Base-by-base conservation (phyloP, 2,113 vertebrate species). In the Falco punctatus region DNA sequence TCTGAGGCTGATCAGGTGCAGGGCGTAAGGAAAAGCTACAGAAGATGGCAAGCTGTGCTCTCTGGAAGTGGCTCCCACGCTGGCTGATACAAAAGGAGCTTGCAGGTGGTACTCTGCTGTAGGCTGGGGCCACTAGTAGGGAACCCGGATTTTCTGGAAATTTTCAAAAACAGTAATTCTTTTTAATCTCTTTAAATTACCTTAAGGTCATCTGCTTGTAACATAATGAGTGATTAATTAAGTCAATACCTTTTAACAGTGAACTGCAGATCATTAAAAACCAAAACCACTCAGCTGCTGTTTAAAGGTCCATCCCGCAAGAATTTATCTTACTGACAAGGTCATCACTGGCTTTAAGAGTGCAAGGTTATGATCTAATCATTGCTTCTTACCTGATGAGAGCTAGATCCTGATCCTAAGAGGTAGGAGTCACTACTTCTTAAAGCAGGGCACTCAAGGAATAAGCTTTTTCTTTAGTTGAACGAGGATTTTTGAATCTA, bases 181-280 rank as follows among this genome's bases (percentile, higher is more conserved):
- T 92, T 75, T 89, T 82, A 65, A 80, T 85, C 46, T 91, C 74
- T 80, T 85, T 66, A 78, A 85, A 67, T 89, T 87, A 85, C 74
- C 74, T 87, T 92, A 82, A 80, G 64, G 49, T 62, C n/a, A 66
- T 88, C 74, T 92, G 51, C 46, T 95, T 77, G 27, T 88, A 88
- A 62, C 30, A 48, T 67, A 81, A 67, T 26, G 30, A 87, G 21
- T 78, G 62, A 92, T 80, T 87, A 77, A 94, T 89, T 81, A 86
- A 89, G 73, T 85, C 86, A 64, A 5, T 85, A 91, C 70, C 78
- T 90, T 52, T 49, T 6, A 48, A 54, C 88, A 87, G 55, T 72
- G 92, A 85, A 66, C 42, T 85, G 51, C 66, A 80, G 70, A 85
- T 85, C 52, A 73, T 91, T 97, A 95, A 95, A 91, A 95, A 75